Evolutionary conservation across 2,113 vertebrate genomes (phyloP).

Genomic region (Lophochroa leadbeateri): DNA sequence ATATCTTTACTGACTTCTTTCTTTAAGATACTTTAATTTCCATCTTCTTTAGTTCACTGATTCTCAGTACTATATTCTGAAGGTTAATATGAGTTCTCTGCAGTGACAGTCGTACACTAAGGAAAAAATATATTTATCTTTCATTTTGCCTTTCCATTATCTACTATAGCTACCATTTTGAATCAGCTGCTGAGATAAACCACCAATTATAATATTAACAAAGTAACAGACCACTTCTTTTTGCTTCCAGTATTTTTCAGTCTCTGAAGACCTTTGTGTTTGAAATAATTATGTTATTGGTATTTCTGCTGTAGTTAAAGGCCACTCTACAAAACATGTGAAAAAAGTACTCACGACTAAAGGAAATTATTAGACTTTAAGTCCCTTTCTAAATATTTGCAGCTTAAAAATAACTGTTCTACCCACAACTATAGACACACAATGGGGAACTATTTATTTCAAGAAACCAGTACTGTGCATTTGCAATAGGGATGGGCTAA

Average conservation of each 20-base stretch:
- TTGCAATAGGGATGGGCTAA: not conserved
- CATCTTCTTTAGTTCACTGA: not conserved
- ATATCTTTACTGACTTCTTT: not conserved
- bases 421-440: not conserved
- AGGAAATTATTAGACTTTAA: not conserved
- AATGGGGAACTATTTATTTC: not conserved
- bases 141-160: not conserved
- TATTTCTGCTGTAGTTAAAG: not conserved
- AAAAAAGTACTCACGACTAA: not conserved
- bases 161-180: not conserved
- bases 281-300: not conserved
- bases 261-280: not conserved
- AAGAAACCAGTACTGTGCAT: not conserved
- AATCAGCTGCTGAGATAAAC: not conserved
- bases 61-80: not conserved
- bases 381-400: not conserved
- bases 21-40: not conserved
- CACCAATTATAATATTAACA: not conserved
- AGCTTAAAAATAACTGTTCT: not conserved
- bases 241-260: not conserved
- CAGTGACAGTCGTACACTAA: not conserved
- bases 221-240: not conserved
- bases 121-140: not conserved
- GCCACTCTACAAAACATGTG: not conserved
- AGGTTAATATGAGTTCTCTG: not conserved